Base-by-base conservation (phyloP, 2,888 invertebrate species). In the Tortricodes alternella region DNA sequence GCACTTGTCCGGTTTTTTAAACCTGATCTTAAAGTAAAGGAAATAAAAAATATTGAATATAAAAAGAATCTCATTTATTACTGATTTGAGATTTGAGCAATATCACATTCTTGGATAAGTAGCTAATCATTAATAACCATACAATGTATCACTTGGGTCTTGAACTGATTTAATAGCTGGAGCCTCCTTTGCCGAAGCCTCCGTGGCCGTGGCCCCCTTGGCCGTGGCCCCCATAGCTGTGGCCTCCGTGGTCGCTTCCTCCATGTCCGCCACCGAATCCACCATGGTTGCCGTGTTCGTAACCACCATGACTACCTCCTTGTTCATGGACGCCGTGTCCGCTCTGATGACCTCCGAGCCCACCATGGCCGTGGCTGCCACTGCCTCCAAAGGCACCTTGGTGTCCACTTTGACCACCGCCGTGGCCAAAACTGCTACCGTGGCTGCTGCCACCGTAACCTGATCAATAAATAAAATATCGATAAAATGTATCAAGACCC, bases 231-330 rank as follows among this genome's bases (percentile, higher is more conserved):
- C 46, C 55, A 24, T 32, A 3, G 41, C 35, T 15, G 67, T 67
- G 6, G 59, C 57, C 9, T 53, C 67, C n/a, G 60, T 62, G 7
- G 63, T 70, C 7, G n/a, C n/a, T n/a, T n/a, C n/a, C n/a, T n/a
- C n/a, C n/a, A n/a, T n/a, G n/a, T n/a, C n/a, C n/a, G n/a, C n/a
- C n/a, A n/a, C n/a, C n/a, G n/a, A n/a, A n/a, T n/a, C n/a, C n/a
- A n/a, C n/a, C n/a, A n/a, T n/a, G n/a, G n/a, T n/a, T n/a, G n/a
- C n/a, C n/a, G n/a, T n/a, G n/a, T n/a, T n/a, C n/a, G n/a, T n/a
- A n/a, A n/a, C n/a, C n/a, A n/a, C n/a, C n/a, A n/a, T n/a, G n/a
- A n/a, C n/a, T n/a, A n/a, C n/a, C n/a, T n/a, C n/a, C n/a, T n/a
- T n/a, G n/a, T n/a, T n/a, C n/a, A n/a, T n/a, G n/a, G n/a, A n/a